Conservation (phyloP, 2,113 vertebrate genomes). For the Aphelocoma coerulescens region DNA sequence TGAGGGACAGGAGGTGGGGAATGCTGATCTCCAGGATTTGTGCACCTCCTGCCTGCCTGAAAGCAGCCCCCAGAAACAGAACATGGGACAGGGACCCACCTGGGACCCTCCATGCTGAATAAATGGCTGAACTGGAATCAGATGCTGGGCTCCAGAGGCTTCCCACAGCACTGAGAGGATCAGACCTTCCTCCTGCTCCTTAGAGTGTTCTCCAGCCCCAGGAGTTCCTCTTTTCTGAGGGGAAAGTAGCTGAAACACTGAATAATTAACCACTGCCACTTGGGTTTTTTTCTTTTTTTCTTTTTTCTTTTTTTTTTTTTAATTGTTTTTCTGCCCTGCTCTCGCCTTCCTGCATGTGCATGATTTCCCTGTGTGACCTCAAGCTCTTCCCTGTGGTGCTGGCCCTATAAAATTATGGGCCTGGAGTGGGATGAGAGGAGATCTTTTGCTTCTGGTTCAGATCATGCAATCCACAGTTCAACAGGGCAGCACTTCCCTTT, state of each 20-base stretch:
- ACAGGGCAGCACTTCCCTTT: neutral
- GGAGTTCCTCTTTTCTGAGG: neutral
- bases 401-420: neutral
- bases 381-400: neutral
- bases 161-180: neutral
- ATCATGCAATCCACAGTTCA: neutral
- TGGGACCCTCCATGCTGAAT: neutral
- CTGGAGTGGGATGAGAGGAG: neutral
- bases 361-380: accelerated
- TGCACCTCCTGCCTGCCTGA: neutral
- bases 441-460: neutral
- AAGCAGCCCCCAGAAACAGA: neutral
- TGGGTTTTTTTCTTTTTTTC: neutral
- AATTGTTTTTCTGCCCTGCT: neutral
- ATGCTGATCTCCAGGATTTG: neutral
- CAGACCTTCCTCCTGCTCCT: neutral
- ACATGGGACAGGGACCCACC: neutral
- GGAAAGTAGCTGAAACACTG: neutral
- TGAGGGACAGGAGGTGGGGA: neutral
- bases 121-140: neutral
- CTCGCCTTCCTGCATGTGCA: neutral
- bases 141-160: neutral
- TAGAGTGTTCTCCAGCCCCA: neutral
- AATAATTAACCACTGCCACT: neutral
- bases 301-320: accelerated